These are phyloP conservation scores for Globia sparganii DNA, from an alignment of 2,888 invertebrate genomes.

Conservation along the genomic window DNA sequence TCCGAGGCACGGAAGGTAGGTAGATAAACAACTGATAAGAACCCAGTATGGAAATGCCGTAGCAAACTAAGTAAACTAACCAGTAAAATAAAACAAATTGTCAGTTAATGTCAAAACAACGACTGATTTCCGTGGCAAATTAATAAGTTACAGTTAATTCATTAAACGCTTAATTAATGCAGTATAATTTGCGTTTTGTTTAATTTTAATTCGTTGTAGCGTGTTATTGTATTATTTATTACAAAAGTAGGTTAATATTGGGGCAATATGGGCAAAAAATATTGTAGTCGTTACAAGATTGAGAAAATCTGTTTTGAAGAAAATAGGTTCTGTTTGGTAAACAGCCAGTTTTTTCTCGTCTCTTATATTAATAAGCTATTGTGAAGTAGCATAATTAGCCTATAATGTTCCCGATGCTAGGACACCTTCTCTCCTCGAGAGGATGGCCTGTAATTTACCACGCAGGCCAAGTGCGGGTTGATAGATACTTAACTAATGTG, in stretches of 20 bases:
- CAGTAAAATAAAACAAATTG: constrained; percentile 26
- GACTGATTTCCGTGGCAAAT: constrained; percentile 32
- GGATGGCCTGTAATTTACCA: too few relatives aligned
- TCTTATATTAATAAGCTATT: background rate
- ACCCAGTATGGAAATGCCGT: constrained; percentile 5
- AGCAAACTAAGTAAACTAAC: background rate
- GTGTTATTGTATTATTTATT: constrained; percentile 57
- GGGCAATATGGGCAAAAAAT: background rate
- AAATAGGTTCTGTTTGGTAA: background rate
- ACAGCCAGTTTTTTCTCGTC: background rate
- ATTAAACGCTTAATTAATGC: constrained; percentile 48
- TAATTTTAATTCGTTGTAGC: constrained; percentile 30
- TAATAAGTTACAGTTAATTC: constrained; percentile 43
- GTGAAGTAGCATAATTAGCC: background rate
- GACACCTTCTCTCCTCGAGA: background rate
- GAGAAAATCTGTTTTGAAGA: background rate
- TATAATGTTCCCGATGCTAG: background rate
- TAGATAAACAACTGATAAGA: background rate
- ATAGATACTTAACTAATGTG: too few relatives aligned
- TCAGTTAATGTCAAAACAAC: constrained; percentile 40
- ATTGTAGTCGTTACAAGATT: background rate
- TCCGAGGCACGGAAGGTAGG: too few relatives aligned
- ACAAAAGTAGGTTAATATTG: constrained; percentile 24
- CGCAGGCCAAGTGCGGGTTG: too few relatives aligned
- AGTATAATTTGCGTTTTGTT: constrained; percentile 50